A percentile compares a stretch with the other conserved stretches of the same genome.
Conservation (phyloP, 2,113 vertebrate species). For the Cariama cristata region DNA sequence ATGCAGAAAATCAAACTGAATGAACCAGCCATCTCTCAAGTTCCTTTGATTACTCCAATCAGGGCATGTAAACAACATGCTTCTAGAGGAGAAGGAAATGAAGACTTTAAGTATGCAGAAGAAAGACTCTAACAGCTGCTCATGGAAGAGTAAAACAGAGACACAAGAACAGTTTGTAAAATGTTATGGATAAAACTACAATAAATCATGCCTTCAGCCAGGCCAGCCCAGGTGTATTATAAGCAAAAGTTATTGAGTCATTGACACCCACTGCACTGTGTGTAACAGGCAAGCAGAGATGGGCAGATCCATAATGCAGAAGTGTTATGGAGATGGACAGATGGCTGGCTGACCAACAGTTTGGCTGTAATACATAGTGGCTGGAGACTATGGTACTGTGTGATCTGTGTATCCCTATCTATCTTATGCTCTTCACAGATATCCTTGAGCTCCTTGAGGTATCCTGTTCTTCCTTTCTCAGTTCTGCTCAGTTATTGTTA, state of each 20-base stretch:
- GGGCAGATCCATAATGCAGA: background rate
- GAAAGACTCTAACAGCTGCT: background rate
- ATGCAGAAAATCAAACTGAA: background rate
- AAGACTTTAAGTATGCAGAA: background rate
- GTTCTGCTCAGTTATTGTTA: background rate
- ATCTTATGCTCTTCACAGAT: background rate
- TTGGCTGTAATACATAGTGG: background rate
- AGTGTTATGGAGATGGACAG: background rate
- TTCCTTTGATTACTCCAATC: background rate
- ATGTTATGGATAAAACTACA: background rate
- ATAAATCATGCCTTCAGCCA: background rate
- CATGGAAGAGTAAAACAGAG: background rate
- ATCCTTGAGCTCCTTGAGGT: background rate
- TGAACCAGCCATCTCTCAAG: fast-evolving
- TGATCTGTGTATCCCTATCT: background rate
- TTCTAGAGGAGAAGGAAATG: background rate
- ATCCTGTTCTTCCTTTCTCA: background rate
- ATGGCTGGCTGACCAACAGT: background rate
- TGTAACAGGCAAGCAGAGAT: background rate
- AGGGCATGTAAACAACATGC: background rate
- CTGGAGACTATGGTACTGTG: background rate
- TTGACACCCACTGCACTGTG: background rate
- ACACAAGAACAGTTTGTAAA: background rate
- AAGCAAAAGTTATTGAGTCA: background rate
- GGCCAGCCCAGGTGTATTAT: background rate